Evolutionary conservation across 2,113 vertebrate genomes (phyloP).

Genomic region (Polypterus senegalus): DNA sequence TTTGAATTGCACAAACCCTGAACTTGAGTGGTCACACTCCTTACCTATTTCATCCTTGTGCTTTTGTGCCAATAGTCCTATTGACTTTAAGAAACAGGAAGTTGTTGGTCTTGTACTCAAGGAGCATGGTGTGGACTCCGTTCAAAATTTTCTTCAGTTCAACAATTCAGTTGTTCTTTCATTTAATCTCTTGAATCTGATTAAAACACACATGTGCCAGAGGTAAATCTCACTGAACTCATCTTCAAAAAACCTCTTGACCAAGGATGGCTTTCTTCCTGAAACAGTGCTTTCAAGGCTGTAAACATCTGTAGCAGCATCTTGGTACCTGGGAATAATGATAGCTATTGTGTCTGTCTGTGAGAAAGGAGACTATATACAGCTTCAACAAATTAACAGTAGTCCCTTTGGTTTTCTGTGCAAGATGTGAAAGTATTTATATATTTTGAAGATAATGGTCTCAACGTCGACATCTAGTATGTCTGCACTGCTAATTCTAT

Average conservation of each 20-base stretch:
- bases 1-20: constrained; percentile 17
- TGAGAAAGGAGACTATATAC: constrained; percentile 15
- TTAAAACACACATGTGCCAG: constrained; percentile 20
- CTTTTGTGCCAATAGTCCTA: constrained; percentile 16
- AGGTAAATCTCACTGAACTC: constrained; percentile 22
- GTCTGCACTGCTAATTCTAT: constrained; percentile 6
- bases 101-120: constrained; percentile 14
- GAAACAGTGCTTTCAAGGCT: constrained; percentile 21
- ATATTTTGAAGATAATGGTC: constrained; percentile 19
- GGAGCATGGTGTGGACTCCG: constrained; percentile 10
- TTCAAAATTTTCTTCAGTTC: constrained; percentile 20
- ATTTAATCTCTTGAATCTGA: constrained; percentile 7
- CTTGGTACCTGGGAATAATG: constrained; percentile 17
- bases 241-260: constrained; percentile 21
- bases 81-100: constrained; percentile 21
- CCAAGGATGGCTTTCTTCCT: constrained; percentile 12
- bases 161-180: constrained; percentile 16
- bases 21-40: constrained; percentile 11
- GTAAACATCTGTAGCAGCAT: constrained; percentile 19
- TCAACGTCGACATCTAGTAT: constrained; percentile 21
- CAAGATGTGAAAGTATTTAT: constrained; percentile 20
- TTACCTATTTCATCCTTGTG: constrained; percentile 12
- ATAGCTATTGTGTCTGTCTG: constrained; percentile 19
- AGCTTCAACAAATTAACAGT: constrained; percentile 16
- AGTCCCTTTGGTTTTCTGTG: constrained; percentile 17